Base-by-base conservation (phyloP, 2,888 invertebrate species). In the Dysmachus trigonus region DNA sequence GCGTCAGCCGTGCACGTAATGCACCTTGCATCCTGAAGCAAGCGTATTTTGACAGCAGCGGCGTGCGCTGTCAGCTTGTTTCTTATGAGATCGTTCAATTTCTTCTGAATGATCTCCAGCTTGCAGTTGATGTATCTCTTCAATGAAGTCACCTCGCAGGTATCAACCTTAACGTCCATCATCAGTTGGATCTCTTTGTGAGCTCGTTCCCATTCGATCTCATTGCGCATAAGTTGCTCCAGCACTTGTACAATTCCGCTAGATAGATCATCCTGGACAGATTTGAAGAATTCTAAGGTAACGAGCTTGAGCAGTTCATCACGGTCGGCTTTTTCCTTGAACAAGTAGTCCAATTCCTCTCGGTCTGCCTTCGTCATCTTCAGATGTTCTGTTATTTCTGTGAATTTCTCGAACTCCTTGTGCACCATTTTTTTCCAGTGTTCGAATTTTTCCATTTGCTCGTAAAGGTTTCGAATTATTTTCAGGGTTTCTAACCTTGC, bases 331-430 rank as follows among this genome's bases (percentile, higher is more conserved):
- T 85, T 85, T 31, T 76, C 79, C 13, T 79, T 27, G 27, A 85
- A 85, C 6, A 85, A 13, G 41, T 77, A 85, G 27, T 85, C 85
- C 5, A 85, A n/a, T 77, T 85, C 85, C 30, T 85, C 85, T 27
- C 79, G 51, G 47, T 85, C 85, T 6, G 85, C 76, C 38, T 85
- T 85, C 2, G 77, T 85, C 13, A 62, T 79, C 7, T 62, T 51
- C 7, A 85, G 27, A 38, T 22, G n/a, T 27, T 85, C 85, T 0
- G 62, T 77, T 27, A 71, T 18, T 62, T 85, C 85, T 22, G 22
- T 79, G n/a, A 85, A 38, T n/a, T 30, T 71, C 41, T 83, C 83
- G 5, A 83, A 30, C 18, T 72, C 18, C 8, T 41, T n/a, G 8
- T 71, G n/a, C 6, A 72, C 35, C 8, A 27, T 30, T 13, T 83